Conservation (phyloP, 2,797 vertebrate genomes). For the Argya squamiceps region DNA sequence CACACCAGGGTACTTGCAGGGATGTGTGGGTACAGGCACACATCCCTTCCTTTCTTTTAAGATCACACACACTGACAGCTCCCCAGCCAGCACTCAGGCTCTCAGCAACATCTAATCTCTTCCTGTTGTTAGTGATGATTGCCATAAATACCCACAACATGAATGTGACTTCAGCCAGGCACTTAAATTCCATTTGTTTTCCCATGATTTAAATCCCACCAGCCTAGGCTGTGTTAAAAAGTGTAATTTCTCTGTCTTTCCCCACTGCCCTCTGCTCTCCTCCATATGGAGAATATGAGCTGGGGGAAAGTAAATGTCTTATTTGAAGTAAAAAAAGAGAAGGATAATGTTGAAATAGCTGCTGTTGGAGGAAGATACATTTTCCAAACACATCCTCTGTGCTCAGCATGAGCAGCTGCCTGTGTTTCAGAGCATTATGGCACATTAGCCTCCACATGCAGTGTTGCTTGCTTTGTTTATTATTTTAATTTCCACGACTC, state of each 20-base stretch:
- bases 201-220: conserved; percentile 39
- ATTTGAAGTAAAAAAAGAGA: conserved; percentile 12
- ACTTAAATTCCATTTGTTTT: conserved; percentile 36
- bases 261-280: not conserved
- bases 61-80: not conserved
- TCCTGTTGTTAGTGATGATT: not conserved
- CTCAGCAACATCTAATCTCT: not conserved
- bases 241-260: conserved; percentile 12
- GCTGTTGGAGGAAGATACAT: conserved; percentile 15
- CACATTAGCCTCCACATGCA: not conserved
- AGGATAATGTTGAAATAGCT: conserved; percentile 63
- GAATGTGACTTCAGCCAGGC: not conserved
- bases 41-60: not conserved
- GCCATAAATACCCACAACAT: not conserved
- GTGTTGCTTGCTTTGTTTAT: conserved; percentile 25
- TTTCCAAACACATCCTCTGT: not conserved
- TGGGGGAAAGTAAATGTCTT: conserved; percentile 46
- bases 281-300: conserved; percentile 27
- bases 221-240: conserved; percentile 19
- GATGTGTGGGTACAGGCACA: not conserved
- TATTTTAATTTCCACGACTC: conserved; percentile 55
- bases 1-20: not conserved
- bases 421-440: conserved; percentile 24
- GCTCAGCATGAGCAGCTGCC: not conserved
- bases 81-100: not conserved